Evolutionary conservation across 2,113 vertebrate species (phyloP).

Genomic region (Varanus komodoensis): DNA sequence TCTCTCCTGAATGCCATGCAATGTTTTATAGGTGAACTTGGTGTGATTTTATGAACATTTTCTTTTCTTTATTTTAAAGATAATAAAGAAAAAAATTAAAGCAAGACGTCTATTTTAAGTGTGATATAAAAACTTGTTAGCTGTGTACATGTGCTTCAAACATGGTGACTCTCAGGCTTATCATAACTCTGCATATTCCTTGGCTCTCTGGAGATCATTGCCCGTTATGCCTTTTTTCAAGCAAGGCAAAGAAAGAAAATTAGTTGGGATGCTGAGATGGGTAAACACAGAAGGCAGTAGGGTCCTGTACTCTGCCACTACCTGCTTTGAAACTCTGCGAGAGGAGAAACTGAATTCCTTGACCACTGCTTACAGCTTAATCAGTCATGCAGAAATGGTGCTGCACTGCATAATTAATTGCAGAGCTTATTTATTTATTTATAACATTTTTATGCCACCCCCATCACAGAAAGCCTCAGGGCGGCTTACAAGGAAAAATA

Average conservation of each 20-base stretch:
- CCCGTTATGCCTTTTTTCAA: neutral
- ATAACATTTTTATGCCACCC: too few relatives aligned
- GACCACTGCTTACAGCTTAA: neutral
- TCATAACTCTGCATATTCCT: neutral
- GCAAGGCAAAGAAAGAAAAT: neutral
- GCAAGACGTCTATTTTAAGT: neutral
- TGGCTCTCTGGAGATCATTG: neutral
- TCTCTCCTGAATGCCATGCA: neutral
- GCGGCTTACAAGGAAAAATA: too few relatives aligned
- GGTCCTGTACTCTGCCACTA: neutral
- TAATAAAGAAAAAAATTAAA: neutral
- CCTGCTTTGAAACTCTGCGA: neutral
- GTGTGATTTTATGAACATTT: neutral
- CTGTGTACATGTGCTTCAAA: neutral
- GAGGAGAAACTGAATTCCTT: neutral
- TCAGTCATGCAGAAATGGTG: neutral
- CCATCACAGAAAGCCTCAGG: too few relatives aligned
- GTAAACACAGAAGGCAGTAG: neutral
- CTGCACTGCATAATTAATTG: neutral
- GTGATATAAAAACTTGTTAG: constrained; percentile 19
- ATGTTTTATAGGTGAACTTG: constrained; percentile 17
- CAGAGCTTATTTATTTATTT: too few relatives aligned
- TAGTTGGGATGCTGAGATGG: neutral
- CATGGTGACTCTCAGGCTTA: neutral
- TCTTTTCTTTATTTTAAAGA: constrained; percentile 13